phyloP scores from a whole-genome alignment of 1,140 invertebrate genomes.

The Drosophila mauritiana region DNA sequence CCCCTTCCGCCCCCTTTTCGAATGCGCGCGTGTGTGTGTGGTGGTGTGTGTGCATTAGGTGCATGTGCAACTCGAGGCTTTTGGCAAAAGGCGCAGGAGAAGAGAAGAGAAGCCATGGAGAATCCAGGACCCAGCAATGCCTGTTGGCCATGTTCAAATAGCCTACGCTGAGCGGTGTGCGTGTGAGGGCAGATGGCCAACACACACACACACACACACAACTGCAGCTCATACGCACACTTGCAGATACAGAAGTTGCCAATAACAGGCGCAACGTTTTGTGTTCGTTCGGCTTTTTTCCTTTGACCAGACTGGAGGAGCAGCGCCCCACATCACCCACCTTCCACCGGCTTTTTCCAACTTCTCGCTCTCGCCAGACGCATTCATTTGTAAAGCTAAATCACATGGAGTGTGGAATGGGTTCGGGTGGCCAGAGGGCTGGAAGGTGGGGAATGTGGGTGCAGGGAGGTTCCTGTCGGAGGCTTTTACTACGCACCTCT shows the following conservation, averaged over 20 bases:
- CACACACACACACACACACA: conserved; percentile 30
- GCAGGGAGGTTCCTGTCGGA: conserved; percentile 9
- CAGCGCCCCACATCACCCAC: background rate
- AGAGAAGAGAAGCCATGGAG: conserved; percentile 44
- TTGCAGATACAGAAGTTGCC: conserved; percentile 63
- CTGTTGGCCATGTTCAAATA: conserved; percentile 79
- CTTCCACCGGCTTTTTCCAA: conserved; percentile 8
- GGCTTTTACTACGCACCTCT: conserved; percentile 78
- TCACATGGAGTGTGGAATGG: conserved; percentile 33
- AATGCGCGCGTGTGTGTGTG: conserved; percentile 21
- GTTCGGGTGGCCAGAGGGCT: background rate
- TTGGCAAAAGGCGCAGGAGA: conserved; percentile 51
- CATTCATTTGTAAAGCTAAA: conserved; percentile 79
- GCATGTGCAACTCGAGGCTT: conserved; percentile 79
- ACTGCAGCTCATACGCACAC: background rate
- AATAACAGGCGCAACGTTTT: conserved; percentile 74
- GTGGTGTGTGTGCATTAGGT: conserved; percentile 68
- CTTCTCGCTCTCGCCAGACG: conserved; percentile 58
- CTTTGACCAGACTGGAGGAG: conserved; percentile 65
- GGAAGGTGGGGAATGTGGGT: background rate
- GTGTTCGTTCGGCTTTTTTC: conserved; percentile 76
- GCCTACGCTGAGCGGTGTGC: conserved; percentile 24
- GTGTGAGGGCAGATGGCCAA: background rate
- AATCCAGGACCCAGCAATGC: conserved; percentile 43
- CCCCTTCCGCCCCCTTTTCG: background rate